Conservation (phyloP, 2,888 invertebrate species). For the Eudasyphora cyanicolor region DNA sequence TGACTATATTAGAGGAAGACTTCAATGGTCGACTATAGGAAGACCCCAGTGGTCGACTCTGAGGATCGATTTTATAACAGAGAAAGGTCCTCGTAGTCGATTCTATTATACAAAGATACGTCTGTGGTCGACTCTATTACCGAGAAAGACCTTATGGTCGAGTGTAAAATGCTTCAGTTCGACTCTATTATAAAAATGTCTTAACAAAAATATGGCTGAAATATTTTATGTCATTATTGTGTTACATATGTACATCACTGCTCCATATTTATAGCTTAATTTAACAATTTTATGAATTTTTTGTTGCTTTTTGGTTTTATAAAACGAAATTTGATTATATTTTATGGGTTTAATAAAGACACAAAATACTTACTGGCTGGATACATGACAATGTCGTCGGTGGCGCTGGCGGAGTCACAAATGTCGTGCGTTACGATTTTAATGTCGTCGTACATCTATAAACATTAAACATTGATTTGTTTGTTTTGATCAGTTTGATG, state of each 20-base stretch:
- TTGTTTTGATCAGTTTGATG: slow-evolving; percentile 54
- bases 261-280: slow-evolving; percentile 2
- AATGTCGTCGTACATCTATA: slow-evolving; percentile 2
- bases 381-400: not conserved
- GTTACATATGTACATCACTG: not conserved
- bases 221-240: not conserved
- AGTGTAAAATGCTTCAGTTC: too few species aligned
- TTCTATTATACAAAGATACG: too few species aligned
- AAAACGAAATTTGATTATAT: slow-evolving; percentile 6
- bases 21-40: too few species aligned
- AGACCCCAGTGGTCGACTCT: too few species aligned
- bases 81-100: too few species aligned
- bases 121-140: too few species aligned
- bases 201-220: too few species aligned
- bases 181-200: too few species aligned
- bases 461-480: slow-evolving; percentile 42
- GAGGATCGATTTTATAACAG: too few species aligned
- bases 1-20: too few species aligned
- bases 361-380: too few species aligned
- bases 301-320: not conserved
- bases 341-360: slow-evolving; percentile 3
- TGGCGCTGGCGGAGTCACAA: not conserved
- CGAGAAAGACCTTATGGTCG: too few species aligned
- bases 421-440: not conserved
- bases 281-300: slow-evolving; percentile 17